Percentiles rank a stretch among this genome's conserved stretches.
Evolutionary conservation across 2,888 invertebrate genomes (phyloP).

Genomic region (Lutraria lutraria): DNA sequence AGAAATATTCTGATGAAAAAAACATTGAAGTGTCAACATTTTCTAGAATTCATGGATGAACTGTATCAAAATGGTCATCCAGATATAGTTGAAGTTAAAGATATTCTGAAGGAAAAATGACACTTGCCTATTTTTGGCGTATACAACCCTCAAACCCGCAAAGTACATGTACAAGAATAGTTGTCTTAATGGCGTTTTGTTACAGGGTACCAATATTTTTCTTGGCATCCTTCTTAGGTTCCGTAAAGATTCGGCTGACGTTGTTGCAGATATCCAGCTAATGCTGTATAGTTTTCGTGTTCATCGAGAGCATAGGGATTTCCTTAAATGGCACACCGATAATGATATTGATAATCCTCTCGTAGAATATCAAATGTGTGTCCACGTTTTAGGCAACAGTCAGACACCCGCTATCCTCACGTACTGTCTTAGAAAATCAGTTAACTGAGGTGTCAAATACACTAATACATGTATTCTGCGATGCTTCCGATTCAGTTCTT

Average conservation of each 20-base stretch:
- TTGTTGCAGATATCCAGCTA: conserved; percentile 54
- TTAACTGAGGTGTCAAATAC: background rate
- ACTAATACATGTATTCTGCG: conserved; percentile 65
- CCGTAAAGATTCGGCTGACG: conserved; percentile 39
- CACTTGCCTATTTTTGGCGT: conserved; percentile 45
- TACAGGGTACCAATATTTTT: conserved; percentile 51
- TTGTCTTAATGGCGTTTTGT: conserved; percentile 49
- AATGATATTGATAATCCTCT: conserved; percentile 5
- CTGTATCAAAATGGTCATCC: background rate
- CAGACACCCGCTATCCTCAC: background rate
- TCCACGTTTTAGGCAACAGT: background rate
- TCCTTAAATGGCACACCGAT: background rate
- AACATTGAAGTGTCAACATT: background rate
- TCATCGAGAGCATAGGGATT: background rate
- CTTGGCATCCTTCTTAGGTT: conserved; percentile 52
- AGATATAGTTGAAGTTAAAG: background rate
- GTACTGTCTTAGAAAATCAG: conserved; percentile 47
- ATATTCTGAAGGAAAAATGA: background rate
- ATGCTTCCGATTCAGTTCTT: conserved; percentile 71
- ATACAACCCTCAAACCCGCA: conserved; percentile 57
- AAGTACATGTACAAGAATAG: conserved; percentile 41
- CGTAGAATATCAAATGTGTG: conserved; percentile 10
- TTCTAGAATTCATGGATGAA: background rate
- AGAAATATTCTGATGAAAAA: background rate
- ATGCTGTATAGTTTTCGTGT: conserved; percentile 26